A percentile compares a stretch with the other conserved stretches of the same genome.
These are phyloP conservation scores for Cerastoderma edule DNA, from an alignment of 2,888 invertebrate species.

Conservation along the genomic window DNA sequence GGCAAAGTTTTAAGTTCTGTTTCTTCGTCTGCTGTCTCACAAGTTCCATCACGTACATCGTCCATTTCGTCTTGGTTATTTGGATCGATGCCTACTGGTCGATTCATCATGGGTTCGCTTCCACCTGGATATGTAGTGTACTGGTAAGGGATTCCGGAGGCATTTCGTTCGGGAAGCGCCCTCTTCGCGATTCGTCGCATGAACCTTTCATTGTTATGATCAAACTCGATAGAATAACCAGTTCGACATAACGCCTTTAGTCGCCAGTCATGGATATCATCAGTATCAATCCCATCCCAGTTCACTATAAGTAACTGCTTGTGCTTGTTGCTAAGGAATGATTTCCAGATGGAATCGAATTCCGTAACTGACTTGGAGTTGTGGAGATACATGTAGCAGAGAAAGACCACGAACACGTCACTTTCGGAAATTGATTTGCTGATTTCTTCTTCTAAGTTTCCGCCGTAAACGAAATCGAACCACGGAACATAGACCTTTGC, in stretches of 20 bases:
- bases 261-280: neutral
- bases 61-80: too few species aligned
- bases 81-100: too few species aligned
- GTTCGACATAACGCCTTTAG: neutral
- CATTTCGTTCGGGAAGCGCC: neutral
- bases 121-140: neutral
- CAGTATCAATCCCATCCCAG: neutral
- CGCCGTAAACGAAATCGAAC: neutral
- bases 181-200: conserved; percentile 14
- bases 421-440: neutral
- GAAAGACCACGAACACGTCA: conserved; percentile 9
- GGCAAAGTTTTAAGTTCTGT: too few species aligned
- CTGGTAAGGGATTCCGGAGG: neutral
- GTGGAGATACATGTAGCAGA: conserved; percentile 16
- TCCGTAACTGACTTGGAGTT: neutral
- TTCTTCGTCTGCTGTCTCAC: too few species aligned
- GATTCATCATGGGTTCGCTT: too few species aligned
- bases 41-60: too few species aligned
- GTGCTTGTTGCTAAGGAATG: neutral
- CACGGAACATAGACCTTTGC: neutral
- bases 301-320: conserved; percentile 22
- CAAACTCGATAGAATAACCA: conserved; percentile 9
- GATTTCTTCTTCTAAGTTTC: neutral
- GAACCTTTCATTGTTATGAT: neutral
- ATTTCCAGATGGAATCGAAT: conserved; percentile 25